Evolutionary conservation across 1,140 invertebrate genomes (phyloP), one percentile per base, ranked within the genome.

Genomic region (Daktulosphaira vitifoliae): DNA sequence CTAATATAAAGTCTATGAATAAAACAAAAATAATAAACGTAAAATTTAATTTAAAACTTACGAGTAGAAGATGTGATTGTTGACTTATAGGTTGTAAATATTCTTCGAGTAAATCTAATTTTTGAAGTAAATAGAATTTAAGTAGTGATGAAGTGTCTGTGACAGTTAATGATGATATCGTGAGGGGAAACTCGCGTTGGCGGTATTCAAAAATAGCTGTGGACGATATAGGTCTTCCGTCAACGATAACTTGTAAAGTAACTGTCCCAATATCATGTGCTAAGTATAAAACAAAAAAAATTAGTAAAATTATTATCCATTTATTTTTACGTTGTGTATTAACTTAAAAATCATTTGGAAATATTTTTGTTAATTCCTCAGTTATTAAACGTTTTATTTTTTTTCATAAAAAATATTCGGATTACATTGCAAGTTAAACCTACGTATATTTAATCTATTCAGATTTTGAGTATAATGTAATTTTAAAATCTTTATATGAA

Each of bases 51-150:
- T 25, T 33, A 13, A 18, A 13, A 16, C n/a, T 3, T 46, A 56
- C 66, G 3, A 56, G 39, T n/a, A 9, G 26, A 20, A 29, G 25
- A 16, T 48, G 23, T 13, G 56, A 18, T 13, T n/a, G 56, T 26
- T 62, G 56, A 33, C 26, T 22, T n/a, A 29, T 48, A 2, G 56
- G 8, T 11, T 48, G 56, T 15, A 62, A 48, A 39, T 48, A 33
- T 46, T 62, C 56, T 48, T 62, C 56, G 16, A 62, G 18, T 2
- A 39, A 13, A 25, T 62, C 56, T 3, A 62, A 39, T 33, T 62
- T 62, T 48, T 62, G 56, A 18, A 62, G 42, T 2, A 62, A 48
- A 62, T 62, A 42, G 15, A 62, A 62, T 7, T 62, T 62, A 16
- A 62, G 56, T 9, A 62, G 26, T 18, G 56, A 62, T 11, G 56